A percentile compares a stretch with the other conserved stretches of the same genome.
Evolutionary conservation across 2,113 vertebrate species (phyloP).

Genomic region (Mus pahari): DNA sequence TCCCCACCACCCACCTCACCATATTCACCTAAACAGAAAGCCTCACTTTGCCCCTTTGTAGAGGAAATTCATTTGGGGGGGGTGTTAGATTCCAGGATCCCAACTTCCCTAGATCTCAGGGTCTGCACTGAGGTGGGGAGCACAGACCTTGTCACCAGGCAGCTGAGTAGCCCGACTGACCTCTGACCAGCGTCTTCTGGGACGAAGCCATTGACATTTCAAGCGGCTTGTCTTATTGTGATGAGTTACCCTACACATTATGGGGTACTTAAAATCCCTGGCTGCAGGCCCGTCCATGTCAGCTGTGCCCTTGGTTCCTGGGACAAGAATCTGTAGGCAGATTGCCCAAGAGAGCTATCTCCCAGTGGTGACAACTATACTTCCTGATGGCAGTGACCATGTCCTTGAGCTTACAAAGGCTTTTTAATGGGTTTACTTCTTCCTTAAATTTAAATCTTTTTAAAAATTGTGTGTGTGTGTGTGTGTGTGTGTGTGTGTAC

Average conservation of each 20-base stretch:
- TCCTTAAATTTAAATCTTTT: neutral
- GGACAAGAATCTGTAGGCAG: slow-evolving; percentile 23
- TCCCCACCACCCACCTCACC: neutral
- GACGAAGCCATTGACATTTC: neutral
- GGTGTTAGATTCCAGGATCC: neutral
- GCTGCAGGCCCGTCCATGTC: neutral
- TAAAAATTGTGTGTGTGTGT: neutral
- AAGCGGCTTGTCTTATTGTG: neutral
- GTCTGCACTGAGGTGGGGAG: neutral
- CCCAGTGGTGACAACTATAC: neutral
- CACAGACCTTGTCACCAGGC: neutral
- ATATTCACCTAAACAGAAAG: neutral
- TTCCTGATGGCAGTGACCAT: neutral
- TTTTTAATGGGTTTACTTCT: neutral
- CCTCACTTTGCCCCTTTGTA: neutral
- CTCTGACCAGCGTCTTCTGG: too few relatives aligned
- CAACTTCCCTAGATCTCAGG: neutral
- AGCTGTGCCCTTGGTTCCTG: neutral
- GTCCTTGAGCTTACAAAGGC: neutral
- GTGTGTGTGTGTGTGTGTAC: neutral
- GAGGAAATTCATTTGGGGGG: neutral
- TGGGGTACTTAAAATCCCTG: neutral
- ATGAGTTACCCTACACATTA: neutral
- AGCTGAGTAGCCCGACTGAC: neutral
- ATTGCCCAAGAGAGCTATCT: neutral